Evolutionary conservation across 2,113 vertebrate species (phyloP).

Genomic region (Scartelaos histophorus): DNA sequence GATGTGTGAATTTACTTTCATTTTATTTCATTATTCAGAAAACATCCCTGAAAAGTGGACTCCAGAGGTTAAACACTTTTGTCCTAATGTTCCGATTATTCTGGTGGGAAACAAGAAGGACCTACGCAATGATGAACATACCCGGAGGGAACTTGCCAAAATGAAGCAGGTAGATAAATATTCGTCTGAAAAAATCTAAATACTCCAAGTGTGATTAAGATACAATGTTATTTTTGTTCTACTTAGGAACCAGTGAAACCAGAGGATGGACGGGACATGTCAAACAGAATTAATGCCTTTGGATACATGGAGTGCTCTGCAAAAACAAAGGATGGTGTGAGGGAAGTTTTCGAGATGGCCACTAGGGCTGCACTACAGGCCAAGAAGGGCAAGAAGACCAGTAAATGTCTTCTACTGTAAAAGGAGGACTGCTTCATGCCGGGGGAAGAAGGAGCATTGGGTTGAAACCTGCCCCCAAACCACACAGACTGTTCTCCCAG

Average conservation of each 20-base stretch:
- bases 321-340: slow-evolving; percentile 85
- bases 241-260: slow-evolving; percentile 83
- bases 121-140: slow-evolving; percentile 96
- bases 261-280: slow-evolving; percentile 86
- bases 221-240: neutral
- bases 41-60: slow-evolving; percentile 99
- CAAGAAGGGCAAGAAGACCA: slow-evolving; percentile 80
- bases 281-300: slow-evolving; percentile 83
- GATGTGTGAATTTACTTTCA: neutral
- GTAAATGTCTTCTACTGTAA: slow-evolving; percentile 82
- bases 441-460: slow-evolving; percentile 48
- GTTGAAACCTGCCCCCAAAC: slow-evolving; percentile 60
- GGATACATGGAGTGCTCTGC: slow-evolving; percentile 89
- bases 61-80: slow-evolving; percentile 98
- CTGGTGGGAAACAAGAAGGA: slow-evolving; percentile 99
- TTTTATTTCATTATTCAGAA: slow-evolving; percentile 74
- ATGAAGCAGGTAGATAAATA: slow-evolving; percentile 90
- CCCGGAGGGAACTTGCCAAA: slow-evolving; percentile 94
- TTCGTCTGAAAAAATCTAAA: neutral
- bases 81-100: slow-evolving; percentile 98
- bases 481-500: slow-evolving; percentile 74
- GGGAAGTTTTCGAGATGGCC: slow-evolving; percentile 89
- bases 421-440: slow-evolving; percentile 58
- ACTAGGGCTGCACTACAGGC: slow-evolving; percentile 87
- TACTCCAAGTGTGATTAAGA: slow-evolving; percentile 2